Percentiles rank a stretch among this genome's conserved stretches.
Evolutionary conservation across 64 coral and sea anemone genomes (phyloP).

Genomic region (Catalaphyllia jardinei): DNA sequence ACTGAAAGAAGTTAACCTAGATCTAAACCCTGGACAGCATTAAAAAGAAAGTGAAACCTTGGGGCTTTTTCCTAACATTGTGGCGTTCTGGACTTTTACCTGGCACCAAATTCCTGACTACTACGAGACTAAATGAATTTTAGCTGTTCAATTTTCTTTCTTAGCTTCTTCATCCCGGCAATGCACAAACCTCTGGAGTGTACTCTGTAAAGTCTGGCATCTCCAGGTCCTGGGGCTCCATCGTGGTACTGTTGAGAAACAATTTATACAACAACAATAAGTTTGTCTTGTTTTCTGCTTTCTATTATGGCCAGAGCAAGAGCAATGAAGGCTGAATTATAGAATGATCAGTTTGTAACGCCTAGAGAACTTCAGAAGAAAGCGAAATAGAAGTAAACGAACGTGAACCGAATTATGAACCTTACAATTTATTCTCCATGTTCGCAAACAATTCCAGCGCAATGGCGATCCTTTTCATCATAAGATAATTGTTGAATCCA

Average conservation of each 20-base stretch:
- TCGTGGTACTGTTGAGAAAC: background rate
- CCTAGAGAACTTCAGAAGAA: background rate
- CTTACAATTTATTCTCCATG: conserved; percentile 98
- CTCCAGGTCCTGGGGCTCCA: conserved; percentile 35
- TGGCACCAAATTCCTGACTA: no score
- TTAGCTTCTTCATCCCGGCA: background rate
- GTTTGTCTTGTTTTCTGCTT: background rate
- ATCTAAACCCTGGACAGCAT: no score
- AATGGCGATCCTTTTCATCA: conserved; percentile 86
- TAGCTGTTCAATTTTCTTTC: no score
- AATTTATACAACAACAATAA: background rate
- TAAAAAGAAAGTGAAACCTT: no score
- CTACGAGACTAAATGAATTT: no score
- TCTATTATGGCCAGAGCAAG: no score
- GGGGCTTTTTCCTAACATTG: no score
- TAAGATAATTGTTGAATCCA: conserved; percentile 93
- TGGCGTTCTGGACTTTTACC: no score
- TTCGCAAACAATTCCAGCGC: conserved; percentile 93
- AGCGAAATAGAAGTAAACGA: background rate
- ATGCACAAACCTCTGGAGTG: background rate
- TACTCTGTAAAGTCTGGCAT: conserved; percentile 31
- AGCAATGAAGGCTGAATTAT: background rate
- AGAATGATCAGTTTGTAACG: no score
- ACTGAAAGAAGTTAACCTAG: no score
- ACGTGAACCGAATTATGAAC: no score